phyloP scores from a whole-genome alignment of 1,140 invertebrate species.

The Papilio polyxenes region DNA sequence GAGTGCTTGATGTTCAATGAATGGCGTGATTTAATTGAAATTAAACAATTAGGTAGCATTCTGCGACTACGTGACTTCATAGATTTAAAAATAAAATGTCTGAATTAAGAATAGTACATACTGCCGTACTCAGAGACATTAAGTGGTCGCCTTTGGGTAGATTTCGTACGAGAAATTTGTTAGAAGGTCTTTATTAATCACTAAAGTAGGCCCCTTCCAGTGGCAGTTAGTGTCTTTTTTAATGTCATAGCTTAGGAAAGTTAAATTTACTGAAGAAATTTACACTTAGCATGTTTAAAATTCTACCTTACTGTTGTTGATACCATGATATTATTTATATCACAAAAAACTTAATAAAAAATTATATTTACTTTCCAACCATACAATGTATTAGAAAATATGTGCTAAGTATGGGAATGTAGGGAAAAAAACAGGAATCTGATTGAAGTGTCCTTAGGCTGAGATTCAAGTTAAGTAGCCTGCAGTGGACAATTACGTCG shows the following conservation, averaged over 20 bases:
- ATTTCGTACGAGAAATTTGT: no score
- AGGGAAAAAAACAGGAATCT: not conserved
- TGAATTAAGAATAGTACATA: no score
- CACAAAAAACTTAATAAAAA: no score
- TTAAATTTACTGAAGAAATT: no score
- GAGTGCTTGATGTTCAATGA: slow-evolving; percentile 17
- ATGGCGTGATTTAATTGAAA: slow-evolving; percentile 23
- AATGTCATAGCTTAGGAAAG: no score
- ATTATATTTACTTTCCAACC: not conserved
- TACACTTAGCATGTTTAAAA: no score
- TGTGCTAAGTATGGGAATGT: not conserved
- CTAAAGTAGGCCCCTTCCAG: no score
- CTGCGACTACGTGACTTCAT: not conserved
- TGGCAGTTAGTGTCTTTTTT: no score
- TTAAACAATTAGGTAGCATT: slow-evolving; percentile 12
- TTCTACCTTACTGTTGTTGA: no score
- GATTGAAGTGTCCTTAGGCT: not conserved
- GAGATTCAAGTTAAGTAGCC: not conserved
- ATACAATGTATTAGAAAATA: not conserved
- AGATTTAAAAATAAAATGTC: not conserved
- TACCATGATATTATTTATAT: no score
- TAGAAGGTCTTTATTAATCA: no score
- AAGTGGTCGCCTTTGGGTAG: not conserved
- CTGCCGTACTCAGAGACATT: not conserved
- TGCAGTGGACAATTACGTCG: slow-evolving; percentile 10